Evolutionary conservation across 2,113 vertebrate genomes (phyloP).

Genomic region (Climacteris rufus): DNA sequence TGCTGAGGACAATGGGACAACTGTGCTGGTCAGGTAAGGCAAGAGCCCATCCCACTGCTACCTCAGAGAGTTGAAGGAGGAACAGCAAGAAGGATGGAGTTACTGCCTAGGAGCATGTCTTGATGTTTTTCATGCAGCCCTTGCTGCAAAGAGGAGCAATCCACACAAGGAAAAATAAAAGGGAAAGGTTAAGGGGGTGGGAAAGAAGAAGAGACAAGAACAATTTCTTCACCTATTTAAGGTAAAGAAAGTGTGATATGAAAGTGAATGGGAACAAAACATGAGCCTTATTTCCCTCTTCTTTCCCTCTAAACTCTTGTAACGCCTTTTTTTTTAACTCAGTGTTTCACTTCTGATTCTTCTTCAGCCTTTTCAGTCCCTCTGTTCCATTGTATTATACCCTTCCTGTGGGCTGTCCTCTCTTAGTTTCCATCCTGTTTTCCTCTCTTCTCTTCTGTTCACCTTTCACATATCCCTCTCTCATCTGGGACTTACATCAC

Average conservation of each 20-base stretch:
- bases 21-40: constrained; percentile 57
- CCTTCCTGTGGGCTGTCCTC: background rate
- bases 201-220: background rate
- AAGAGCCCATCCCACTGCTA: background rate
- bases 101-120: background rate
- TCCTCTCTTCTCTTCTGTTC: background rate
- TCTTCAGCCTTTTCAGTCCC: background rate
- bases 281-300: background rate
- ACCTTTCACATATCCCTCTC: background rate
- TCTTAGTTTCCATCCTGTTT: background rate
- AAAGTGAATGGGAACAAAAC: background rate
- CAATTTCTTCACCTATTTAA: background rate
- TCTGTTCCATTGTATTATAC: background rate
- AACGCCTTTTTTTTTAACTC: background rate
- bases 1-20: constrained; percentile 39
- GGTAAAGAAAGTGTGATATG: background rate
- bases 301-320: background rate
- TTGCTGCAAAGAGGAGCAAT: background rate
- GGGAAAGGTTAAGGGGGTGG: background rate
- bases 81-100: background rate
- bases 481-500: background rate
- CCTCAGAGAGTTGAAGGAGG: background rate
- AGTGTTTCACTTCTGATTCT: background rate
- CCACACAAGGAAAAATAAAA: background rate
- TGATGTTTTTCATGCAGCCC: background rate